phyloP scores from a whole-genome alignment of 1,140 invertebrate genomes.

The Caenorhabditis briggsae region DNA sequence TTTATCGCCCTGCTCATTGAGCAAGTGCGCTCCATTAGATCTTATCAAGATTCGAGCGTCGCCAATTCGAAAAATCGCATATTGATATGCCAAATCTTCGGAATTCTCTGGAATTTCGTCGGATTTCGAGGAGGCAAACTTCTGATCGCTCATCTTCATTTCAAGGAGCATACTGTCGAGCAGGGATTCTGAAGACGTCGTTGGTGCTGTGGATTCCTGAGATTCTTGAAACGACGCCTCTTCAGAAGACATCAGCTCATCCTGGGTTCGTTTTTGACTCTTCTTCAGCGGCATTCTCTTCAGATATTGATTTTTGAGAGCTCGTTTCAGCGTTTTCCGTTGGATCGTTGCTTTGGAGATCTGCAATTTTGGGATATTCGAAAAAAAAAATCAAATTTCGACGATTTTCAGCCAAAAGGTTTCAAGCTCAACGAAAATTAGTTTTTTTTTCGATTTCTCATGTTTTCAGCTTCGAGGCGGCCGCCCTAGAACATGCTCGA shows the following conservation, averaged over 20 bases:
- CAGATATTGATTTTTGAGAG: neutral
- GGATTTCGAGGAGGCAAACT: too few species aligned
- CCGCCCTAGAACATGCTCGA: conserved; percentile 11
- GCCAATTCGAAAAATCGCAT: conserved; percentile 10
- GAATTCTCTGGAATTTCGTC: neutral
- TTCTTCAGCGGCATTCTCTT: too few species aligned
- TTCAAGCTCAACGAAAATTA: too few species aligned
- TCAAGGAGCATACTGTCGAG: neutral
- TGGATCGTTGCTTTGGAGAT: conserved; percentile 3
- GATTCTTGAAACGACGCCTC: neutral
- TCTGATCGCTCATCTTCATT: neutral
- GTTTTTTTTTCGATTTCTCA: too few species aligned
- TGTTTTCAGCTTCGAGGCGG: too few species aligned
- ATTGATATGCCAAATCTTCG: neutral
- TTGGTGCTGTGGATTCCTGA: neutral
- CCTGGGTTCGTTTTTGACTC: too few species aligned
- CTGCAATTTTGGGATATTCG: neutral
- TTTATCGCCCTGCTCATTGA: neutral
- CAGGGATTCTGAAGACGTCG: neutral
- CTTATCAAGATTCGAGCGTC: neutral
- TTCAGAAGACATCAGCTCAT: neutral
- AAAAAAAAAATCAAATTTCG: neutral
- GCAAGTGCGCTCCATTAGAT: neutral
- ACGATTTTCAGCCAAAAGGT: too few species aligned
- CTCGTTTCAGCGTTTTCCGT: neutral